Evolutionary conservation across 2,888 invertebrate species (phyloP), one percentile per base, ranked within the genome.

Genomic region (Blastobasis adustella): DNA sequence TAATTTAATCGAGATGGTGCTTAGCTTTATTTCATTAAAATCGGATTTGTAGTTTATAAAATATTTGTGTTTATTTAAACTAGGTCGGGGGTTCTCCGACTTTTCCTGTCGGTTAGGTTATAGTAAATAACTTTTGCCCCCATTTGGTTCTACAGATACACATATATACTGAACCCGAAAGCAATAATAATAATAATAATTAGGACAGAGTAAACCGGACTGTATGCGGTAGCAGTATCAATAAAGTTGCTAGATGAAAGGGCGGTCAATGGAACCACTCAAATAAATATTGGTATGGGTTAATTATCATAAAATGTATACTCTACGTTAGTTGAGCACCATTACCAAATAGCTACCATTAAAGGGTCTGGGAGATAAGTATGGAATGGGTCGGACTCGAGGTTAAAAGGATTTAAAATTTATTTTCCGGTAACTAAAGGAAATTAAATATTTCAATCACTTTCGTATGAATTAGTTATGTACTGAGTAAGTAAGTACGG

Each of bases 311-410:
- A 83, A 84, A 79, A 79, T 23, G 23, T 23, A 78, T 79, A 76
- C 74, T 76, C 79, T 73, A 74, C 71, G 66, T 69, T 67, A 69
- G 71, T 73, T 71, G 73, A 69, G 76, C 70, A 71, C 71, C 75
- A 79, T 82, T 84, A 82, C 82, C 77, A 69, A 84, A 83, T 79
- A 80, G 79, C 81, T 77, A 80, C 81, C 82, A 81, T 84, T 82
- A 83, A 23, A 73, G 71, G 62, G 67, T 67, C 69, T 63, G 65
- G 65, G 60, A 63, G 78, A 74, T 79, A 79, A 77, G 71, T 63
- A 52, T 56, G 61, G 63, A 42, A 54, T 37, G 46, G 23, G 23
- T 23, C 23, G 23, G 37, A 37, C 43, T 41, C 40, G 23, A 43
- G 45, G 47, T 48, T 49, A 40, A 44, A 49, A 48, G 3, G 23